Evolutionary conservation across 1,140 invertebrate genomes (phyloP).

Genomic region (Pseudomyrmex dendroicus): DNA sequence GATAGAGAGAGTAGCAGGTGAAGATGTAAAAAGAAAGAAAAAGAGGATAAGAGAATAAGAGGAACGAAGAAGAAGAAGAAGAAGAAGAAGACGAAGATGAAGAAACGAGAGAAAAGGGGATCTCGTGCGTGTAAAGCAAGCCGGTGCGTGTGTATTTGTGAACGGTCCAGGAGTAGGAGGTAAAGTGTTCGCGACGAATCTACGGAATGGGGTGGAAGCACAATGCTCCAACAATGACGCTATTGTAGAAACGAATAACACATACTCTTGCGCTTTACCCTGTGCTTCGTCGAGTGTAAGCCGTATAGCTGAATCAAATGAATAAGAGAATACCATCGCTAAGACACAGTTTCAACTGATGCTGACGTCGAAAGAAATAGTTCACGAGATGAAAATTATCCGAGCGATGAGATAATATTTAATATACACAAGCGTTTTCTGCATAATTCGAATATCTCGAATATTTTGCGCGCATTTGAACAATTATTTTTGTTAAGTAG

Average conservation of each 20-base stretch:
- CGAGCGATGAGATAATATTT: neutral
- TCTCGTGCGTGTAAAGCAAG: constrained; percentile 72
- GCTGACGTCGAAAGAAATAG: constrained; percentile 43
- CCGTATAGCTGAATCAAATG: constrained; percentile 80
- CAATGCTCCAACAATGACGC: constrained; percentile 81
- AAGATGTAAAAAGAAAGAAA: constrained; percentile 9
- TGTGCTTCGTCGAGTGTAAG: constrained; percentile 75
- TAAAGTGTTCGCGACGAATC: constrained; percentile 82
- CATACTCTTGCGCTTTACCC: constrained; percentile 80
- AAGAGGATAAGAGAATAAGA: neutral
- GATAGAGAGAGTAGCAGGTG: constrained; percentile 17
- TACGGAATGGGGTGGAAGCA: constrained; percentile 80
- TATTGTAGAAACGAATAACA: constrained; percentile 82
- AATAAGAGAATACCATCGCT: constrained; percentile 79
- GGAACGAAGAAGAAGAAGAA: neutral
- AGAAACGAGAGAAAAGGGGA: constrained; percentile 61
- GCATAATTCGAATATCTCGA: too few relatives aligned
- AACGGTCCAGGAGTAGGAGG: constrained; percentile 72
- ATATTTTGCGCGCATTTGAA: too few relatives aligned
- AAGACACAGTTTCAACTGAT: constrained; percentile 64
- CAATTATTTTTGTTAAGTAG: too few relatives aligned
- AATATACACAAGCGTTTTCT: neutral
- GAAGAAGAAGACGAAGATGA: constrained; percentile 30
- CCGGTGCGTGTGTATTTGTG: constrained; percentile 64
- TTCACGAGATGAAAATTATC: constrained; percentile 32